phyloP scores from a whole-genome alignment of 2,113 vertebrate species.

The Indri indri region DNA sequence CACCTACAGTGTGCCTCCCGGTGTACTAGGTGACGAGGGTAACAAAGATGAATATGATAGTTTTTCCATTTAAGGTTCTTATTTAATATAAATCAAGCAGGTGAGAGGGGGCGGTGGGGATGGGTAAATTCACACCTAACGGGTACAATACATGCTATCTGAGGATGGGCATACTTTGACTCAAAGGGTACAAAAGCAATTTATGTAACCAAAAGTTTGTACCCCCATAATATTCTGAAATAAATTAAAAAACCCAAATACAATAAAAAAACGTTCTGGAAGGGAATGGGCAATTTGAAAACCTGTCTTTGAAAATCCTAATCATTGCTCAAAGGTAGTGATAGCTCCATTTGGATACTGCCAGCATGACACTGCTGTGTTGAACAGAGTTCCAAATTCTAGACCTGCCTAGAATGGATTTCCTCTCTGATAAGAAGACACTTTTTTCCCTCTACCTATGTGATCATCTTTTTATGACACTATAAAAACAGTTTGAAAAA shows the following conservation, averaged over 20 bases:
- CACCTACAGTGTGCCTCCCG: rapidly evolving
- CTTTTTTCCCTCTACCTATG: background rate
- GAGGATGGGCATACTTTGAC: too few relatives aligned
- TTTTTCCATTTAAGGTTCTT: background rate
- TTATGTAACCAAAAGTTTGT: too few relatives aligned
- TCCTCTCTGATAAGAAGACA: background rate
- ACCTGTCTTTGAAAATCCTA: background rate
- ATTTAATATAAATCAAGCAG: too few relatives aligned
- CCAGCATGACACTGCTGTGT: background rate
- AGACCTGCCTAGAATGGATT: background rate
- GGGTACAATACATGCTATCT: too few relatives aligned
- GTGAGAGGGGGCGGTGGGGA: too few relatives aligned
- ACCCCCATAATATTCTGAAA: background rate
- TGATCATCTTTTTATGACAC: background rate
- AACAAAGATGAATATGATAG: background rate
- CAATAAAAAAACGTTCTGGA: background rate
- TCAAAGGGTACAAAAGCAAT: too few relatives aligned
- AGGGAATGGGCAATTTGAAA: background rate
- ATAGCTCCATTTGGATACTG: background rate
- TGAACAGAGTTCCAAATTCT: background rate
- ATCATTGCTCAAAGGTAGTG: background rate
- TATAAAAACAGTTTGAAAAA: background rate
- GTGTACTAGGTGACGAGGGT: background rate
- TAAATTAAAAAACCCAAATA: background rate
- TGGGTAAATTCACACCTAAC: too few relatives aligned